Evolutionary conservation across 2,888 invertebrate genomes (phyloP).

Genomic region (Aelia acuminata): DNA sequence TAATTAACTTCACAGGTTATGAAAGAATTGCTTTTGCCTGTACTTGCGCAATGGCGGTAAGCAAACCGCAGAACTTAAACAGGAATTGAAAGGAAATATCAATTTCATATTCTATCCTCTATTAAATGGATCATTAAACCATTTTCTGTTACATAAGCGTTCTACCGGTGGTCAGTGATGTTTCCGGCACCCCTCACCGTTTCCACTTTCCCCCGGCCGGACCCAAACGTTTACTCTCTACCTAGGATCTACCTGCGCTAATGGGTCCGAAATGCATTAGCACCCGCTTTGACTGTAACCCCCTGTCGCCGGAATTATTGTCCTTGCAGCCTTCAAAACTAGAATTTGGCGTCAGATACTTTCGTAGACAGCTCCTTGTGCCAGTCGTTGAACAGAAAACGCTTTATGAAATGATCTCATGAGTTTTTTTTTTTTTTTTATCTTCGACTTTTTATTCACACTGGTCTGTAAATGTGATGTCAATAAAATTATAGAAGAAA

Average conservation of each 20-base stretch:
- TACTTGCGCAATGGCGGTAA: not conserved
- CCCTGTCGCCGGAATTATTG: not conserved
- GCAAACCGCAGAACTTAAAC: not conserved
- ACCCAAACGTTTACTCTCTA: not conserved
- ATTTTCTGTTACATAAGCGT: not conserved
- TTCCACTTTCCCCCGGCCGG: constrained; percentile 1
- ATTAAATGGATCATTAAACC: constrained; percentile 13
- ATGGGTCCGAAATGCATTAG: constrained; percentile 7
- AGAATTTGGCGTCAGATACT: not conserved
- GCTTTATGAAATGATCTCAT: no score
- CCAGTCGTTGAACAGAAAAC: not conserved
- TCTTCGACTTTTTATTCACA: no score
- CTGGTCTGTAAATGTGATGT: no score
- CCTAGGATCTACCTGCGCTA: not conserved
- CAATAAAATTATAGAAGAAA: no score
- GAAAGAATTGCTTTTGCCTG: not conserved
- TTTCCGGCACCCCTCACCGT: not conserved
- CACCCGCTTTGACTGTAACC: not conserved
- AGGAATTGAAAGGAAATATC: not conserved
- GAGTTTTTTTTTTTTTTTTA: no score
- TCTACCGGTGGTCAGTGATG: not conserved
- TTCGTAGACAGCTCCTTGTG: not conserved
- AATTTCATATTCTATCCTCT: not conserved
- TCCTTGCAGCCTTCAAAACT: not conserved
- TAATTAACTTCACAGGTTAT: not conserved